These are phyloP conservation scores for Erpetoichthys calabaricus DNA, from an alignment of 2,797 vertebrate genomes.

Conservation along the genomic window DNA sequence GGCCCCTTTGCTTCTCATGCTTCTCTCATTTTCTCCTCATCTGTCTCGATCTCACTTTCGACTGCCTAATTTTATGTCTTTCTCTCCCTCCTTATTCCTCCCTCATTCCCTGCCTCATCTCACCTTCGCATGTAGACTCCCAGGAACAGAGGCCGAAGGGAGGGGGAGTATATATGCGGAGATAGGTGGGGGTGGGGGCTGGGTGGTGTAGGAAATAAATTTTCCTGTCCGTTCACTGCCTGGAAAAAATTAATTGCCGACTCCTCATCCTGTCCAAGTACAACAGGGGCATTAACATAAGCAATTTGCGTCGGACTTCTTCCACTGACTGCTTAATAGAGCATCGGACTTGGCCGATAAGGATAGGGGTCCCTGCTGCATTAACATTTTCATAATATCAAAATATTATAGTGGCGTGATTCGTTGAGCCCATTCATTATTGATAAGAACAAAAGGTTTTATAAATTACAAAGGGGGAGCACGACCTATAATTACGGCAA, in stretches of 20 bases:
- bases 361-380: constrained; percentile 66
- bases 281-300: constrained; percentile 96
- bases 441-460: constrained; percentile 94
- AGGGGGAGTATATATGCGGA: constrained; percentile 27
- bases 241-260: constrained; percentile 92
- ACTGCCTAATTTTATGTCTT: not conserved
- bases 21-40: constrained; percentile 20
- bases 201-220: constrained; percentile 76
- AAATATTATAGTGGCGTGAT: constrained; percentile 75
- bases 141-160: constrained; percentile 27
- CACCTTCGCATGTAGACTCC: constrained; percentile 46
- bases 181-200: constrained; percentile 19
- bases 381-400: constrained; percentile 95
- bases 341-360: constrained; percentile 82
- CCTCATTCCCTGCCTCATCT: constrained; percentile 28
- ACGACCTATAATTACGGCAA: constrained; percentile 96
- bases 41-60: constrained; percentile 2
- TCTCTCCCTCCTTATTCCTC: constrained; percentile 27
- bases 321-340: constrained; percentile 91
- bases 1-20: constrained; percentile 6
- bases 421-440: constrained; percentile 88
- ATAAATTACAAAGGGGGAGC: constrained; percentile 92
- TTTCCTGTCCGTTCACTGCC: constrained; percentile 71
- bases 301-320: constrained; percentile 89
- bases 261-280: constrained; percentile 86